Base-by-base conservation (phyloP, 2,888 invertebrate genomes). In the Napeogenes sylphis region DNA sequence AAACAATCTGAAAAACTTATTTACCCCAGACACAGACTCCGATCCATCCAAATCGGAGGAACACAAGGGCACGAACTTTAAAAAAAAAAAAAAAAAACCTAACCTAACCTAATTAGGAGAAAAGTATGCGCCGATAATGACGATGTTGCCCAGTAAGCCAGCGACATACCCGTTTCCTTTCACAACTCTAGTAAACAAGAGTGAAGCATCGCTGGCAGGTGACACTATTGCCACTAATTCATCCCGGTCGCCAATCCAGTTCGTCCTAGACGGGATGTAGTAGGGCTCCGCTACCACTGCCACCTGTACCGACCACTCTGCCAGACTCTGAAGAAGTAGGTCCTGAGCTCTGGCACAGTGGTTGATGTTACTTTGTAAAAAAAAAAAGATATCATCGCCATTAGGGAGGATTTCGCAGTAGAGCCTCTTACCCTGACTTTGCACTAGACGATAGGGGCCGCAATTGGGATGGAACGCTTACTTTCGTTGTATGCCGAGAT, bases 261-360 rank as follows among this genome's bases (percentile, higher is more conserved):
- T 59, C 33, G n/a, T 42, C 51, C 2, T 13, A 14, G 6, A 4
- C 4, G 64, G 63, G 4, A 64, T 45, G 4, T 1, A 57, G 53
- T 66, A 68, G 3, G 68, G 68, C 46, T 68, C 68, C 1, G 65
- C 55, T 3, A 66, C 65, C 10, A 65, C 57, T 3, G 63, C 62
- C 3, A 69, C 55, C 2, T 65, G 45, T 0, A 64, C 57, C 32
- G 47, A 57, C 67, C 69, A 68, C 68, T 69, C 55, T 47, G 64
- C 66, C 62, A 65, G 46, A 30, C n/a, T 32, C 53, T 66, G 66
- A 12, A 66, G 21, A 5, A 67, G 32, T 1, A 69, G 59, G 30
- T 67, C 66, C 51, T 68, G 68, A 54, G 70, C 68, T 12, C 56
- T 53, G 42, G 66, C 64, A 30, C 55, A 66, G 66, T 70, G 70